Evolutionary conservation across 1,140 invertebrate species (phyloP), one percentile per base, ranked within the genome.

Genomic region (Drosophila ficusphila): DNA sequence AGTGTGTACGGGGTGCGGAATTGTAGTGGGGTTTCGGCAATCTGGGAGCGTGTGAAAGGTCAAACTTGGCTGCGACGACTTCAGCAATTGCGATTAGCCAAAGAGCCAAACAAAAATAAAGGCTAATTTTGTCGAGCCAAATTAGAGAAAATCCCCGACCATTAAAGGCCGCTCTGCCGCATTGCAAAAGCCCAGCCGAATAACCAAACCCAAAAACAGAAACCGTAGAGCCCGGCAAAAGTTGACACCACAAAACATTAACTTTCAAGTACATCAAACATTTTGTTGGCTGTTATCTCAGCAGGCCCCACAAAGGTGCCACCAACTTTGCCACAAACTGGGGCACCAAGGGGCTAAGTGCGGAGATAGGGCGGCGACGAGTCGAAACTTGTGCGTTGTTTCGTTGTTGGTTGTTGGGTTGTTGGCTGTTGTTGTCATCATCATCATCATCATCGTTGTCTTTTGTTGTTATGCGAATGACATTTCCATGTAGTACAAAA

Each of bases 401-500:
- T 62, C 79, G 79, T 83, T 85, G 54, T 61, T 61, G 39, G 25
- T 33, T 69, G 48, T 58, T 38, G 19, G 27, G 31, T 47, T 65
- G 44, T 38, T 41, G 46, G 49, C 42, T 48, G 18, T 58, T 12
- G 23, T 58, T 39, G 39, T 65, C 61, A 39, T 48, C 36, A 46
- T 52, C 31, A 14, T 51, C 12, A 9, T 67, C 65, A 70, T 70
- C 47, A 57, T 57, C 57, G 33, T 39, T 41, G 62, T 38, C 61
- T 71, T 69, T 42, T 64, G 62, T 56, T 85, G 82, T 86, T 88
- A 88, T 88, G 73, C 82, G 81, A 86, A 86, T 86, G 81, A 86
- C 81, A 86, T 86, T 86, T 86, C 52, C 81, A 88, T 86, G 81
- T 86, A 82, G 82, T 86, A 85, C 81, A 85, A 86, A 86, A 86